Conservation (phyloP, 2,113 vertebrate species). For the Leptosomus discolor region DNA sequence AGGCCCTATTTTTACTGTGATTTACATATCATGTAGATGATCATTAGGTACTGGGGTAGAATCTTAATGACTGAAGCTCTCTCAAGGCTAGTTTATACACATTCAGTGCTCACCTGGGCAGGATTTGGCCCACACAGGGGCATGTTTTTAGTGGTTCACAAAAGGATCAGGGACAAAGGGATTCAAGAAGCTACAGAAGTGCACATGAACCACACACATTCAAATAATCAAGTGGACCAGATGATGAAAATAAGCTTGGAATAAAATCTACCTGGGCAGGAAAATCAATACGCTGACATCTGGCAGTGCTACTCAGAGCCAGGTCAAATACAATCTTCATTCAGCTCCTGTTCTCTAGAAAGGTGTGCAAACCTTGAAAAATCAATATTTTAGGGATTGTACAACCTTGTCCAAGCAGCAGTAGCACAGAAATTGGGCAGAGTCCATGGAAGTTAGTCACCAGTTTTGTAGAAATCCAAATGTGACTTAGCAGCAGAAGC, state of each 20-base stretch:
- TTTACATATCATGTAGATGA: not conserved
- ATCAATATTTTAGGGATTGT: not conserved
- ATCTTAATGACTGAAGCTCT: not conserved
- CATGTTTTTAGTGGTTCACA: not conserved
- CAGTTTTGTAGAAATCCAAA: not conserved
- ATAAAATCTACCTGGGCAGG: not conserved
- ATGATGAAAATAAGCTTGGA: not conserved
- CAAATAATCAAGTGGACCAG: not conserved
- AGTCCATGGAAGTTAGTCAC: not conserved
- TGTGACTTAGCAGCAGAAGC: not conserved
- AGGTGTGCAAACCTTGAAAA: not conserved
- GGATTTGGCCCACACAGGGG: not conserved
- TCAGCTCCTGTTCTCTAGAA: not conserved
- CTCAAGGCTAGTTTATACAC: not conserved
- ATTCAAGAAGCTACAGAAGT: not conserved
- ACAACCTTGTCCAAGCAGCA: not conserved
- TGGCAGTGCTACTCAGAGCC: not conserved
- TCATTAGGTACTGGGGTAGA: not conserved
- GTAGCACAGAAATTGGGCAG: not conserved
- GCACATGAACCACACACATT: not conserved
- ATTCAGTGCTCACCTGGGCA: not conserved
- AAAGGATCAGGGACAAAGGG: not conserved
- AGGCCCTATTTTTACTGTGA: not conserved
- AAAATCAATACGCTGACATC: not conserved
- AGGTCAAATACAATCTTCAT: not conserved